Base-by-base conservation (phyloP, 1,140 invertebrate genomes). In the Megalopta genalis region DNA sequence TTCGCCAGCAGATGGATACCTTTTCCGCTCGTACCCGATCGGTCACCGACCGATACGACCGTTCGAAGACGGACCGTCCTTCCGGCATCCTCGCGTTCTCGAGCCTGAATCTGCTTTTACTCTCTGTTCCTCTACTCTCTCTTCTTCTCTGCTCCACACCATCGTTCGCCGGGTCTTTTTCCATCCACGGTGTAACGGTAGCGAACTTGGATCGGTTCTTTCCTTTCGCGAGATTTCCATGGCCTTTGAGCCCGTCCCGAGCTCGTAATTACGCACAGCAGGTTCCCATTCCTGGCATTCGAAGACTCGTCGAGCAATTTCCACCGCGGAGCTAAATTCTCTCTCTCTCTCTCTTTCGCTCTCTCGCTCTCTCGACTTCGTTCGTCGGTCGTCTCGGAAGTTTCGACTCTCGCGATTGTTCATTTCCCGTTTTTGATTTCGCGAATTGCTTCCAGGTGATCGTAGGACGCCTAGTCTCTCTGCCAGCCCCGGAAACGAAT, bases 151-250 rank as follows among this genome's bases (percentile, higher is more conserved):
- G n/a, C n/a, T n/a, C n/a, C n/a, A n/a, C n/a, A n/a, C 32, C 32
- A 4, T 32, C 32, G 32, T 4, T 32, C 32, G 32, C 32, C 60
- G 18, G 6, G 14, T 59, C 32, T 9, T 18, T n/a, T 63, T 25
- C 18, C 39, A 1, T n/a, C 14, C 9, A 9, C 21, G 18, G 14
- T 0, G 14, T 8, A 18, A n/a, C 42, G n/a, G 16, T 2, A 16
- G n/a, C 39, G 60, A 71, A 72, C 57, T 63, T 46, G 12, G 39
- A 62, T 23, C 70, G 59, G 70, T 62, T 72, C 70, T 72, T 64
- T 54, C 27, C 62, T 32, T 65, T 74, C 72, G 62, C 32, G 32
- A 74, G 72, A 74, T 74, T 74, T 74, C 46, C 62, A 57, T 64
- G 32, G 62, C 49, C 62, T 74, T 74, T 74, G 72, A 65, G 9